Percentiles rank a stretch among this genome's conserved stretches.
phyloP scores from a whole-genome alignment of 30 jellyfish, hydroid and myxozoan species.

The Aurelia coerulea region DNA sequence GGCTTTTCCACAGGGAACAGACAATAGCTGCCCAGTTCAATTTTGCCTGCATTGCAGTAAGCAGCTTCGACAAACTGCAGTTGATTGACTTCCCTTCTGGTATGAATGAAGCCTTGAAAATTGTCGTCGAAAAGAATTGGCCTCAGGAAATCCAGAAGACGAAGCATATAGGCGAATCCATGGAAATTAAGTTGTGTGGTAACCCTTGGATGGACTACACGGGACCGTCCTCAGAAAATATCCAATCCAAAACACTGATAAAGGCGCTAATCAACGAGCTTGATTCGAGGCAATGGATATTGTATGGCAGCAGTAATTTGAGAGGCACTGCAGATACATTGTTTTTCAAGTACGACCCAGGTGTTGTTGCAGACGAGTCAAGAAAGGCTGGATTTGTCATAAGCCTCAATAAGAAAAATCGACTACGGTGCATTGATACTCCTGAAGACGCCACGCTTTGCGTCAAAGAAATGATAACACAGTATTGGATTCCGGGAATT shows the following conservation, averaged over 20 bases:
- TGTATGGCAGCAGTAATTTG: slow-evolving; percentile 36
- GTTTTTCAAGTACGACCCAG: slow-evolving; percentile 42
- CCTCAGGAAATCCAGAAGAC: slow-evolving; percentile 20
- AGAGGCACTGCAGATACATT: slow-evolving; percentile 35
- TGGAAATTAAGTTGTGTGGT: slow-evolving; percentile 60
- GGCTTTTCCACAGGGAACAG: slow-evolving; percentile 25
- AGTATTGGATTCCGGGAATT: slow-evolving; percentile 34
- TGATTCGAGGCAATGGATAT: slow-evolving; percentile 22
- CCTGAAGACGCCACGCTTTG: slow-evolving; percentile 16
- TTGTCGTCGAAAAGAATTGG: slow-evolving; percentile 16
- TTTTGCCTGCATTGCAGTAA: slow-evolving; percentile 8
- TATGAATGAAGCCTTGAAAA: not conserved
- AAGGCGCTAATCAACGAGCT: slow-evolving; percentile 16
- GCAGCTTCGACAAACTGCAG: not conserved
- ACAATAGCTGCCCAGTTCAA: slow-evolving; percentile 2
- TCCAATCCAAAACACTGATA: slow-evolving; percentile 19
- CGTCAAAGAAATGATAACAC: slow-evolving; percentile 17
- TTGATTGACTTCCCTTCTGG: slow-evolving; percentile 4
- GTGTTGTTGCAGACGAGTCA: not conserved
- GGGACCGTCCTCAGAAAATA: not conserved
- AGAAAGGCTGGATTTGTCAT: slow-evolving; percentile 5
- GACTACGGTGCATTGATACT: slow-evolving; percentile 48
- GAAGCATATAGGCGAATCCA: not conserved
- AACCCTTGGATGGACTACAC: slow-evolving; percentile 52
- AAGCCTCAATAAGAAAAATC: slow-evolving; percentile 44